Evolutionary conservation across 2,888 invertebrate genomes (phyloP).

Genomic region (Spilarctia lutea): DNA sequence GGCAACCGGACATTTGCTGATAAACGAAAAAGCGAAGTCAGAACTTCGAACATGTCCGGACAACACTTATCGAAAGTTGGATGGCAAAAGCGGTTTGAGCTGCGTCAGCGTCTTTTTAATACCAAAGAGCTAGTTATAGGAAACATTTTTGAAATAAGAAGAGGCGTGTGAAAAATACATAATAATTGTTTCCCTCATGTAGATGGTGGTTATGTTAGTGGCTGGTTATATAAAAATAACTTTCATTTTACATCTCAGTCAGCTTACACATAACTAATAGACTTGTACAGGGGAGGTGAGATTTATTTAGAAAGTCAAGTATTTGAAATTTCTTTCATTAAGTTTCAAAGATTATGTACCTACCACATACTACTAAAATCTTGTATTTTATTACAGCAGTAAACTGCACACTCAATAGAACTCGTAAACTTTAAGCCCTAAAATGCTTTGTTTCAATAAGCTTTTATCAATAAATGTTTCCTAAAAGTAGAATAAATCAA

Average conservation of each 20-base stretch:
- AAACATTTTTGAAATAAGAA: background rate
- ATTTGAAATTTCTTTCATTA: background rate
- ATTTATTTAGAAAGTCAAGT: background rate
- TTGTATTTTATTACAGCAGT: background rate
- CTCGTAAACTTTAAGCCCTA: background rate
- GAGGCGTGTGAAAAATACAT: background rate
- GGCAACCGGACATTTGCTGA: conserved; percentile 4
- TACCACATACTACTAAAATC: background rate
- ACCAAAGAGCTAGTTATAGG: too few species aligned
- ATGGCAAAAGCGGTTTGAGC: background rate
- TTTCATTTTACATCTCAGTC: background rate
- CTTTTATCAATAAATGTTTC: background rate
- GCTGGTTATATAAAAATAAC: background rate
- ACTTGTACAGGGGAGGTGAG: background rate
- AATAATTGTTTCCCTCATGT: background rate
- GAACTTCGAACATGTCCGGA: background rate
- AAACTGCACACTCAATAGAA: background rate
- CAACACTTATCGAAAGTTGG: background rate
- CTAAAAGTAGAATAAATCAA: background rate
- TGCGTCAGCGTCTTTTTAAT: background rate
- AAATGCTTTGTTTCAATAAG: background rate
- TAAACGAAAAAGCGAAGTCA: conserved; percentile 2
- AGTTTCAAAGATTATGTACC: background rate
- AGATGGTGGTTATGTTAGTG: background rate
- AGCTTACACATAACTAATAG: background rate